These are phyloP conservation scores for Malurus alboscapulatus DNA, from an alignment of 2,113 vertebrate genomes.

Conservation along the genomic window DNA sequence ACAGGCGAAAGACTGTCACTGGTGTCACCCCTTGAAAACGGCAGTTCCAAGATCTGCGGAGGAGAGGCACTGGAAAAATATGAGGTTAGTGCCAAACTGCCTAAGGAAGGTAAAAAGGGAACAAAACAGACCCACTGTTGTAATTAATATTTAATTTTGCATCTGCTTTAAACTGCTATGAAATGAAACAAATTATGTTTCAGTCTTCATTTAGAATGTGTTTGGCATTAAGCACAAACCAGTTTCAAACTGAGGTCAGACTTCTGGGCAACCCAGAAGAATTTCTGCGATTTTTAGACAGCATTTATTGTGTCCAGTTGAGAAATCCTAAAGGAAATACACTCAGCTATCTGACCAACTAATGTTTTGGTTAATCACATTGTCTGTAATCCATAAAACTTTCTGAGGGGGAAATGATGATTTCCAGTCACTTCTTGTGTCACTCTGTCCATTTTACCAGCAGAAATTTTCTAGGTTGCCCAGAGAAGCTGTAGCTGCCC, in stretches of 20 bases:
- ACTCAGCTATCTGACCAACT: neutral
- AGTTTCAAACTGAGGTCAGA: neutral
- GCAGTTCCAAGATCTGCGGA: neutral
- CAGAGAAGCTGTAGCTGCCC: neutral
- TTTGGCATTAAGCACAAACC: neutral
- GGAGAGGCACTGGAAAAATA: neutral
- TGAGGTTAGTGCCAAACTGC: neutral
- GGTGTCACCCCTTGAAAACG: neutral
- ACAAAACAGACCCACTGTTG: accelerated
- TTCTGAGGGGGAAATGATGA: neutral
- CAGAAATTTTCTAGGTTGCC: neutral
- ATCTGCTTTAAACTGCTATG: neutral
- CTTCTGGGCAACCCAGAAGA: neutral
- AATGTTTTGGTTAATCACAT: neutral
- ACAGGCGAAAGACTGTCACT: neutral
- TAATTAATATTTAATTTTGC: neutral
- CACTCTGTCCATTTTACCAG: neutral
- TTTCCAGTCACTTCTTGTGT: neutral
- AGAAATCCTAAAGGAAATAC: neutral
- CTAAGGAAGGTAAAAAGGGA: neutral
- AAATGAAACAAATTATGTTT: neutral
- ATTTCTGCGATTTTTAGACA: neutral
- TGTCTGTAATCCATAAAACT: neutral
- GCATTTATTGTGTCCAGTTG: neutral
- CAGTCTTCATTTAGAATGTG: neutral